Conservation (phyloP, 2,113 vertebrate species). For the Chamaea fasciata region DNA sequence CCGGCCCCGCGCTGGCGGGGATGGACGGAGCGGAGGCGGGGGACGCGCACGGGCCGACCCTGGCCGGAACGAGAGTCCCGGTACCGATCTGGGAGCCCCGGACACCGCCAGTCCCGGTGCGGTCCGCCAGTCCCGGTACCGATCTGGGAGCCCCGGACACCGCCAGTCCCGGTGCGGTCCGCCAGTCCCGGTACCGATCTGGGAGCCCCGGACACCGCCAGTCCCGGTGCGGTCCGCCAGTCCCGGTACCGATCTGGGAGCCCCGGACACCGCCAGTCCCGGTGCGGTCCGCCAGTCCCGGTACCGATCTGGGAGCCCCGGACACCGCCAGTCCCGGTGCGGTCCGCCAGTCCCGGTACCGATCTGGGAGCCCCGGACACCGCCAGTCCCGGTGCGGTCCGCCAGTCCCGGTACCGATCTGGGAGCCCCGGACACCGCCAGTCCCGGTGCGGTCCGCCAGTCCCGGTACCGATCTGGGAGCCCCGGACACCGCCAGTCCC, state of each 20-base stretch:
- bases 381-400: too few relatives aligned
- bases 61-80: neutral
- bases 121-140: too few relatives aligned
- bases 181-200: neutral
- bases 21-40: neutral
- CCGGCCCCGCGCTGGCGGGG: neutral
- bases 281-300: too few relatives aligned
- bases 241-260: neutral
- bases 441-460: too few relatives aligned
- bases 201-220: neutral
- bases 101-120: neutral
- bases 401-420: neutral
- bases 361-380: neutral
- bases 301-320: neutral
- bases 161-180: accelerated
- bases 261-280: too few relatives aligned
- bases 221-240: neutral
- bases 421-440: too few relatives aligned
- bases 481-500: neutral
- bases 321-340: neutral
- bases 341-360: neutral
- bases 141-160: accelerated
- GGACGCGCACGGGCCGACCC: neutral
- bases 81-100: neutral
- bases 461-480: neutral